Evolutionary conservation across 2,113 vertebrate genomes (phyloP).

Genomic region (Cinclus cinclus): DNA sequence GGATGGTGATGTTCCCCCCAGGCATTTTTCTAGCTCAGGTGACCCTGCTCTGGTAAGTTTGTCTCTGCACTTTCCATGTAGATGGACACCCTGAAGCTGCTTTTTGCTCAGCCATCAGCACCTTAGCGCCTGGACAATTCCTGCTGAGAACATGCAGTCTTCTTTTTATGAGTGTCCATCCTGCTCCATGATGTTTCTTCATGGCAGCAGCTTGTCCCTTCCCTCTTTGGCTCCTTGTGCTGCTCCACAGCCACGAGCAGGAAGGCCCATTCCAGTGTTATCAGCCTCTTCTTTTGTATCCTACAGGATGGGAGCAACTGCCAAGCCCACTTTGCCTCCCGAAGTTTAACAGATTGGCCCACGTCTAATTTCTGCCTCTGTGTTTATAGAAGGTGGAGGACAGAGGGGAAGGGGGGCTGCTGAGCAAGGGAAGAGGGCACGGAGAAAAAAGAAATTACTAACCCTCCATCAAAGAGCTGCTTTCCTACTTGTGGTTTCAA

Average conservation of each 20-base stretch:
- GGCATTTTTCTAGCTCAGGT: not conserved
- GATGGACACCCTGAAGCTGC: not conserved
- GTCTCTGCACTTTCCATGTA: not conserved
- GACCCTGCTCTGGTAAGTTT: not conserved
- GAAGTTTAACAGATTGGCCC: slow-evolving; percentile 66
- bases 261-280: slow-evolving; percentile 31
- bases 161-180: not conserved
- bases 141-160: not conserved
- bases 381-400: slow-evolving; percentile 73
- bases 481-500: slow-evolving; percentile 73
- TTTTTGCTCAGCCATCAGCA: not conserved
- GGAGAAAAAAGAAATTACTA: slow-evolving; percentile 36
- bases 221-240: not conserved
- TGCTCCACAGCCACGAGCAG: slow-evolving; percentile 32
- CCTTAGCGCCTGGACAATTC: not conserved
- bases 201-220: not conserved
- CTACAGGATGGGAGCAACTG: not conserved
- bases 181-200: not conserved
- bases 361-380: slow-evolving; percentile 56
- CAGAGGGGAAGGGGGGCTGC: not conserved
- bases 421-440: not conserved
- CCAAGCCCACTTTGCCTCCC: slow-evolving; percentile 59
- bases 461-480: slow-evolving; percentile 73
- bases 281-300: slow-evolving; percentile 46
- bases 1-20: not conserved